Conservation (phyloP, 2,888 invertebrate species). For the Congeria kusceri region DNA sequence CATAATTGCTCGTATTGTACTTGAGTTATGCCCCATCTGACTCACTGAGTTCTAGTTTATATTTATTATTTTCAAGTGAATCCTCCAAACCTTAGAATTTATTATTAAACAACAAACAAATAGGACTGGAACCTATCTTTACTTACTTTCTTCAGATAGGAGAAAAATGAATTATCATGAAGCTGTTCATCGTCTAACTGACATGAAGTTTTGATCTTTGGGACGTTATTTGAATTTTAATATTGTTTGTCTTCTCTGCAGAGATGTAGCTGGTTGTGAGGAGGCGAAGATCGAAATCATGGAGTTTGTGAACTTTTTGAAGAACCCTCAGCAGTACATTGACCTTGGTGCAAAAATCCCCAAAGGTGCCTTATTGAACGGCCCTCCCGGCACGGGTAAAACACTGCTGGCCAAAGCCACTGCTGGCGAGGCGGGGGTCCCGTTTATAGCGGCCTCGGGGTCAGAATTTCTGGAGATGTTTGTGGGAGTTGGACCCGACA, state of each 20-base stretch:
- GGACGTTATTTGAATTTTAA: too few relatives aligned
- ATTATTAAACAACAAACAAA: too few relatives aligned
- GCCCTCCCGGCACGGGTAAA: constrained; percentile 95
- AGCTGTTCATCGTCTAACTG: too few relatives aligned
- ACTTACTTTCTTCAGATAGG: too few relatives aligned
- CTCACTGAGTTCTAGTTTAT: too few relatives aligned
- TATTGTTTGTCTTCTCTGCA: constrained; percentile 84
- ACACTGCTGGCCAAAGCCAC: constrained; percentile 99
- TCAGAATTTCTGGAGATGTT: constrained; percentile 99
- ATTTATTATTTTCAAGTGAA: too few relatives aligned
- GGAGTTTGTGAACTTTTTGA: constrained; percentile 99
- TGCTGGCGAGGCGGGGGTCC: constrained; percentile 99
- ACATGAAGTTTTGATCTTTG: too few relatives aligned
- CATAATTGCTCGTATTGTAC: too few relatives aligned
- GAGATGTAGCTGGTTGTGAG: constrained; percentile 99
- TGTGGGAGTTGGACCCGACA: constrained; percentile 98
- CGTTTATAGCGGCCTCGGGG: constrained; percentile 98
- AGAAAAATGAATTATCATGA: too few relatives aligned
- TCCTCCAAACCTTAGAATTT: too few relatives aligned
- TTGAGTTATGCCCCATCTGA: too few relatives aligned
- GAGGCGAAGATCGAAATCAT: constrained; percentile 99
- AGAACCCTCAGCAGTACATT: constrained; percentile 99
- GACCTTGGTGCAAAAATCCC: constrained; percentile 99
- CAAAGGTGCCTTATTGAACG: constrained; percentile 89
- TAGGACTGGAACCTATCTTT: too few relatives aligned